Percentiles rank a stretch among this genome's conserved stretches.
phyloP scores from a whole-genome alignment of 1,140 invertebrate species.

The Drosophila nebulosa region DNA sequence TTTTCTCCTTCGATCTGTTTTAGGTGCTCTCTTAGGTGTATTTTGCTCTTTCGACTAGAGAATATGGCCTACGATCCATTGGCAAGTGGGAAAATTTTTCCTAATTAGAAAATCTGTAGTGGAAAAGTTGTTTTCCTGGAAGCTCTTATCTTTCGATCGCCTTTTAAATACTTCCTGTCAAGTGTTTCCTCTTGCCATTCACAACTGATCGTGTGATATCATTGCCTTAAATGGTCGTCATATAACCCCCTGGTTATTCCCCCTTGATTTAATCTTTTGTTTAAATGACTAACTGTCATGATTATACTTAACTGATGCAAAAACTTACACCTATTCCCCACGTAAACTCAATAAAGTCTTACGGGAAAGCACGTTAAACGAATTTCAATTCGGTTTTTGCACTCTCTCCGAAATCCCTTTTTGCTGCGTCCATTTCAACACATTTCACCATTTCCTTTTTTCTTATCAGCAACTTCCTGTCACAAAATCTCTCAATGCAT shows the following conservation, averaged over 20 bases:
- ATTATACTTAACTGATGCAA: background rate
- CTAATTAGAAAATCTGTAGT: background rate
- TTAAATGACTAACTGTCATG: background rate
- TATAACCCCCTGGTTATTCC: background rate
- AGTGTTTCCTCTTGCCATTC: background rate
- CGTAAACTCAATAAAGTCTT: slow-evolving; percentile 24
- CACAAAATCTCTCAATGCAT: slow-evolving; percentile 51
- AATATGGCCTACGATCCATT: slow-evolving; percentile 5
- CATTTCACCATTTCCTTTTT: background rate
- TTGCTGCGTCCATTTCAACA: background rate
- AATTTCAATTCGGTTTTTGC: background rate
- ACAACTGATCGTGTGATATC: too few relatives aligned
- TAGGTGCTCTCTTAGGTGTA: slow-evolving; percentile 19
- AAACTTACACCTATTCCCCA: slow-evolving; percentile 15
- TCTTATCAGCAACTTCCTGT: slow-evolving; percentile 64
- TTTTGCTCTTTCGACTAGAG: background rate
- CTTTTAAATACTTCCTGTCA: background rate
- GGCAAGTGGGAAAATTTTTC: background rate
- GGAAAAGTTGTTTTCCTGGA: background rate
- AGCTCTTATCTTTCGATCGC: background rate
- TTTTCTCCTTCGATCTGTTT: slow-evolving; percentile 6
- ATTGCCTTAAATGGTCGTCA: too few relatives aligned
- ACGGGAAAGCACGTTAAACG: background rate
- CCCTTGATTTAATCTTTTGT: background rate
- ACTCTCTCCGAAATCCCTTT: too few relatives aligned